Conservation (phyloP, 2,797 vertebrate genomes). For the Melanotaenia boesemani region DNA sequence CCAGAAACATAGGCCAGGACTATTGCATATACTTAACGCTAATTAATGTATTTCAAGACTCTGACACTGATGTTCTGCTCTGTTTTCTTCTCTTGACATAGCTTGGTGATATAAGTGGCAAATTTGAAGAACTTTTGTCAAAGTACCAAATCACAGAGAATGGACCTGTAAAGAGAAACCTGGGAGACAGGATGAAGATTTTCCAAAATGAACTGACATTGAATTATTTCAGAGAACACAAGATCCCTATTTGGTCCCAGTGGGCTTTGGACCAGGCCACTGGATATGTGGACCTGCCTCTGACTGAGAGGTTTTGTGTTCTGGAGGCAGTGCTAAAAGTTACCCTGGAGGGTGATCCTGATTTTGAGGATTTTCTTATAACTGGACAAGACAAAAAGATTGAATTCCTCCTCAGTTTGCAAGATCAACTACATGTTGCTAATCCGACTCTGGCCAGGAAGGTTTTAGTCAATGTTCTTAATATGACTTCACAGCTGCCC, state of each 20-base stretch:
- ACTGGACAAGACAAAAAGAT: constrained; percentile 16
- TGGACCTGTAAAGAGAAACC: background rate
- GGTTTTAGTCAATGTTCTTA: constrained; percentile 21
- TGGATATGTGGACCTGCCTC: constrained; percentile 8
- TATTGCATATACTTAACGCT: too few relatives aligned
- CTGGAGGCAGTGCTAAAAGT: constrained; percentile 24
- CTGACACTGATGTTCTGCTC: too few relatives aligned
- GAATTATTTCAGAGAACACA: constrained; percentile 1
- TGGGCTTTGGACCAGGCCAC: constrained; percentile 29
- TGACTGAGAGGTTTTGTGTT: constrained; percentile 11
- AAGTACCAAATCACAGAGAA: constrained; percentile 23
- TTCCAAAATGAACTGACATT: constrained; percentile 20
- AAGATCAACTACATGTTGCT: constrained; percentile 15
- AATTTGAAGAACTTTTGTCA: constrained; percentile 2
- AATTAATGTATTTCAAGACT: too few relatives aligned
- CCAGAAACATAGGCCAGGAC: too few relatives aligned
- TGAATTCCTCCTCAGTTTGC: constrained; percentile 21
- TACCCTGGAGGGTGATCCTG: background rate
- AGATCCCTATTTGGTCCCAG: accelerated
- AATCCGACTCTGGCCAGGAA: constrained; percentile 15
- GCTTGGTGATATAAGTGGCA: constrained; percentile 5
- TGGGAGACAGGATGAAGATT: constrained; percentile 25
- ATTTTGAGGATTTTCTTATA: background rate
- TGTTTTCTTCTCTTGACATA: background rate
- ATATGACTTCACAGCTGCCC: constrained; percentile 3